Conservation (phyloP, 2,888 invertebrate genomes). For the Seladonia tumulorum region DNA sequence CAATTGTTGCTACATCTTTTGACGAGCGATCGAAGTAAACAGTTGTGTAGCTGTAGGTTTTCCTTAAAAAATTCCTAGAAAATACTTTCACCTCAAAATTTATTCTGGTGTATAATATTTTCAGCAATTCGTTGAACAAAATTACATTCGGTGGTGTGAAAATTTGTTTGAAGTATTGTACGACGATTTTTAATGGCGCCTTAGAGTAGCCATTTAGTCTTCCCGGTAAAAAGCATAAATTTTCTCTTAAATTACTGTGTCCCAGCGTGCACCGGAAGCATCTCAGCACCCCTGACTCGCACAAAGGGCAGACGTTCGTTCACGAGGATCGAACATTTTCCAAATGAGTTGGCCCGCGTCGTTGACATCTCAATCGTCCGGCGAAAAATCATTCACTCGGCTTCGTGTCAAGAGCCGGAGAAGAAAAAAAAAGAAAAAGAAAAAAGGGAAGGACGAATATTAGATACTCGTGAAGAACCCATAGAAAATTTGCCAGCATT, state of each 20-base stretch:
- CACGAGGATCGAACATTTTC: slow-evolving; percentile 67
- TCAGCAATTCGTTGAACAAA: too few relatives aligned
- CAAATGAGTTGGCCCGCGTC: slow-evolving; percentile 79
- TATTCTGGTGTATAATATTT: too few relatives aligned
- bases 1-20: too few relatives aligned
- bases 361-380: slow-evolving; percentile 67
- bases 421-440: slow-evolving; percentile 19
- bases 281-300: neutral
- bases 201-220: too few relatives aligned
- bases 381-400: slow-evolving; percentile 11
- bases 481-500: slow-evolving; percentile 83
- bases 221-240: too few relatives aligned
- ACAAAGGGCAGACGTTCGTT: neutral
- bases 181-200: too few relatives aligned
- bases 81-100: too few relatives aligned
- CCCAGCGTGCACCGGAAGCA: neutral
- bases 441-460: slow-evolving; percentile 72
- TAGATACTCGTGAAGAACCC: slow-evolving; percentile 78
- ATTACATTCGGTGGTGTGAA: neutral
- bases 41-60: neutral
- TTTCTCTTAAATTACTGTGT: neutral
- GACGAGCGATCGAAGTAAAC: too few relatives aligned
- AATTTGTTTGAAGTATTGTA: neutral
- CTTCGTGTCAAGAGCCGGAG: neutral
- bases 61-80: neutral